These are phyloP conservation scores for Barypeithes pellucidus DNA, from an alignment of 2,888 invertebrate genomes.

Conservation along the genomic window DNA sequence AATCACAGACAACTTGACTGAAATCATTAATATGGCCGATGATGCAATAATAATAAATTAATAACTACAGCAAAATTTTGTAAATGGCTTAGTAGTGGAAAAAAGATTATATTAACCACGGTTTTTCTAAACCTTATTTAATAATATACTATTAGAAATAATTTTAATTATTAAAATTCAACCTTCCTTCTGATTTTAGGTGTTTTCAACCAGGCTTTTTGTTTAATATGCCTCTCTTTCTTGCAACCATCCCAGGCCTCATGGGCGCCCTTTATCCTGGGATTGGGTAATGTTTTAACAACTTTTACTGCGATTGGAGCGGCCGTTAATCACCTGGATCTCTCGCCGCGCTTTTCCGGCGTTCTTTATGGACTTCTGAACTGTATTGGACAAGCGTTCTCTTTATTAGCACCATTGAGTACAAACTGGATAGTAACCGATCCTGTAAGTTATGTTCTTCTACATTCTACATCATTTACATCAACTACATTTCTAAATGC, in stretches of 20 bases:
- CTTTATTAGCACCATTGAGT: background rate
- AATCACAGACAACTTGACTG: too few species aligned
- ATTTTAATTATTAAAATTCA: too few species aligned
- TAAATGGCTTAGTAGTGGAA: too few species aligned
- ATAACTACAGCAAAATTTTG: too few species aligned
- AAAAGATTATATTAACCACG: too few species aligned
- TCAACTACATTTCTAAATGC: too few species aligned
- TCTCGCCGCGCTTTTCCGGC: constrained; percentile 88
- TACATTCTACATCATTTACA: too few species aligned
- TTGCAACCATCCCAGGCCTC: background rate
- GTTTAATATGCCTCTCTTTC: constrained; percentile 3
- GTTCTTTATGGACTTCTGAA: constrained; percentile 90
- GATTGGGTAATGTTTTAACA: background rate
- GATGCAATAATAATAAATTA: too few species aligned
- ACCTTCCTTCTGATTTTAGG: background rate
- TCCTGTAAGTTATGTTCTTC: constrained; percentile 72
- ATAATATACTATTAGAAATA: too few species aligned
- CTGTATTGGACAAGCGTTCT: constrained; percentile 70
- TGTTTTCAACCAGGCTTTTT: background rate
- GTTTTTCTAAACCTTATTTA: too few species aligned
- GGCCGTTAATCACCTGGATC: constrained; percentile 84
- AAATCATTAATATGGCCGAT: too few species aligned
- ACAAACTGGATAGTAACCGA: constrained; percentile 80
- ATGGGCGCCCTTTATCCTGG: background rate
- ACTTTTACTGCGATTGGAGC: background rate